Conservation (phyloP, 2,797 vertebrate species). For the Masticophis lateralis region DNA sequence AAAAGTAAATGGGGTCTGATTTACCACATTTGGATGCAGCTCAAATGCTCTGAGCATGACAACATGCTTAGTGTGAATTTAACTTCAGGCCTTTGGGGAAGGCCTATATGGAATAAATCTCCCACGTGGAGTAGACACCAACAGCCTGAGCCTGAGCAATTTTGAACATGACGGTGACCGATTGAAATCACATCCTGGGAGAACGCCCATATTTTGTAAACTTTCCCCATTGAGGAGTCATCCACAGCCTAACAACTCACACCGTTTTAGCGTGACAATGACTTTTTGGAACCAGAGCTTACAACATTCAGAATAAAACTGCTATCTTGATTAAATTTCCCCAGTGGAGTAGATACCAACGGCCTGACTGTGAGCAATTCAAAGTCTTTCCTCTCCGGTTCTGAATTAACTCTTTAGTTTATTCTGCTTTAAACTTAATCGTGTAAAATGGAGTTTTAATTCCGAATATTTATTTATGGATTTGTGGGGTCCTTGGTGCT, state of each 20-base stretch:
- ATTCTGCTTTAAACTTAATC: background rate
- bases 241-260: background rate
- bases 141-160: background rate
- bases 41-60: background rate
- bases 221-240: background rate
- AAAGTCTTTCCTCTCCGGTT: background rate
- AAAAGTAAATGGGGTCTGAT: background rate
- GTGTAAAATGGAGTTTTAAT: background rate
- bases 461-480: background rate
- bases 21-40: background rate
- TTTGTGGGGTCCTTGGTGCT: no score
- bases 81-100: background rate
- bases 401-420: background rate
- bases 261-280: background rate
- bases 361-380: background rate
- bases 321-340: background rate
- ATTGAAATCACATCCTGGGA: background rate
- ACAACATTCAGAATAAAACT: background rate
- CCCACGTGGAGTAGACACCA: background rate
- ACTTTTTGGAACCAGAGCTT: background rate
- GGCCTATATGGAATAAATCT: background rate
- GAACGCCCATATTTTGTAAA: background rate
- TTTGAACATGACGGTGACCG: background rate
- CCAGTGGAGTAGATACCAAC: no score
- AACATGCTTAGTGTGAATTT: background rate